Evolutionary conservation across 2,888 invertebrate genomes (phyloP).

Genomic region (Sarcophaga subvicina): DNA sequence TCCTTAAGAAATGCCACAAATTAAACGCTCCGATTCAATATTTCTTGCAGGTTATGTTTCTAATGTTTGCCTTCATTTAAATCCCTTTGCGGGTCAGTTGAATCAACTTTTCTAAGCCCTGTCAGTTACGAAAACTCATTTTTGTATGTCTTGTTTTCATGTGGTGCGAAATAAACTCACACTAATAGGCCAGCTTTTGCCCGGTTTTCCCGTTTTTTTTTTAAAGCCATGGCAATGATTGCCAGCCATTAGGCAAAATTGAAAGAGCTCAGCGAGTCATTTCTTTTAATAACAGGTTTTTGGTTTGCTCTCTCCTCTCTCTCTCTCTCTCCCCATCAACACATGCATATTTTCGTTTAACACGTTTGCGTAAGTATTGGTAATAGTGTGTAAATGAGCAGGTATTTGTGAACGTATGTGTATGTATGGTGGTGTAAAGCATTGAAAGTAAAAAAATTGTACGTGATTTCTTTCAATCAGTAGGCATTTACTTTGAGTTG

Average conservation of each 20-base stretch:
- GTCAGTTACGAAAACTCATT: constrained; percentile 23
- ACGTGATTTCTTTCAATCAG: constrained; percentile 68
- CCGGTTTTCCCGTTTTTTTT: background rate
- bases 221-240: constrained; percentile 29
- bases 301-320: background rate
- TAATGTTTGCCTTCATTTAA: constrained; percentile 23
- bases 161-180: no score
- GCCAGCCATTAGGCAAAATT: constrained; percentile 18
- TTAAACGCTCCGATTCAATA: no score
- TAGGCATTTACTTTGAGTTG: constrained; percentile 60
- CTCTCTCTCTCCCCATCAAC: background rate
- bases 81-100: constrained; percentile 44
- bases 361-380: background rate
- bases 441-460: constrained; percentile 40
- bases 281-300: constrained; percentile 14
- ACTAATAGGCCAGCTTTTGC: background rate
- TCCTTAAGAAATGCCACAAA: no score
- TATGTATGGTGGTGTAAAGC: background rate
- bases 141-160: no score
- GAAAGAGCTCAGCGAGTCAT: constrained; percentile 47
- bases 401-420: background rate
- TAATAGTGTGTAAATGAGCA: background rate
- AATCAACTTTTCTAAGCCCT: constrained; percentile 57
- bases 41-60: background rate
- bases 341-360: background rate